Evolutionary conservation across 2,113 vertebrate genomes (phyloP).

Genomic region (Microcebus tavaratra): DNA sequence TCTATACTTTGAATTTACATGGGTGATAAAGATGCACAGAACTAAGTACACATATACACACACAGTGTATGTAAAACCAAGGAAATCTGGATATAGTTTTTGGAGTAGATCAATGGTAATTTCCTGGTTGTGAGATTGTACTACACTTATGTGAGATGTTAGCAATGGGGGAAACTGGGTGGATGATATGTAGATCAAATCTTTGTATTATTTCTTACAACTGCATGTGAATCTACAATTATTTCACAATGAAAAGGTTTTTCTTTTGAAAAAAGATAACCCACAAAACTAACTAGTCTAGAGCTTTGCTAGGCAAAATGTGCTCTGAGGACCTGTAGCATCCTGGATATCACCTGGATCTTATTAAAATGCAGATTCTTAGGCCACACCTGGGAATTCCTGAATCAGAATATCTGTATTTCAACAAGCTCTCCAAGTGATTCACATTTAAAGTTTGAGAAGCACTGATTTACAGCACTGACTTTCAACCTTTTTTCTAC

Average conservation of each 20-base stretch:
- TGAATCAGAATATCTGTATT: not conserved
- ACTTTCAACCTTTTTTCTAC: not conserved
- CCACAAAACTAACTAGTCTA: not conserved
- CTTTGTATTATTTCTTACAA: not conserved
- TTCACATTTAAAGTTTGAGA: not conserved
- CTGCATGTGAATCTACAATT: not conserved
- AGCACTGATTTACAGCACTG: not conserved
- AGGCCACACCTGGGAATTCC: not conserved
- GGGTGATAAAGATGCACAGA: not conserved
- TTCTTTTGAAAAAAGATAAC: not conserved
- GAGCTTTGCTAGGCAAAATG: not conserved
- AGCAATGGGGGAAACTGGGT: not conserved
- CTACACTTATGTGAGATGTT: not conserved
- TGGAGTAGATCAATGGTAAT: not conserved
- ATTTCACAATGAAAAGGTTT: not conserved
- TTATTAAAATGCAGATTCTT: not conserved
- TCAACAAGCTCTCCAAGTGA: not conserved
- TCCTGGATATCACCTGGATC: not conserved
- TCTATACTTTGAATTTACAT: not conserved
- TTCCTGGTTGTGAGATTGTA: not conserved
- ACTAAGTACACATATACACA: not conserved
- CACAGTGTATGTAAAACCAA: not conserved
- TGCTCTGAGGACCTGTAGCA: not conserved
- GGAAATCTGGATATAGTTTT: not conserved
- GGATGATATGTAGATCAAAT: not conserved